Evolutionary conservation across 2,113 vertebrate species (phyloP), one percentile per base, ranked within the genome.

Genomic region (Sialia sialis): DNA sequence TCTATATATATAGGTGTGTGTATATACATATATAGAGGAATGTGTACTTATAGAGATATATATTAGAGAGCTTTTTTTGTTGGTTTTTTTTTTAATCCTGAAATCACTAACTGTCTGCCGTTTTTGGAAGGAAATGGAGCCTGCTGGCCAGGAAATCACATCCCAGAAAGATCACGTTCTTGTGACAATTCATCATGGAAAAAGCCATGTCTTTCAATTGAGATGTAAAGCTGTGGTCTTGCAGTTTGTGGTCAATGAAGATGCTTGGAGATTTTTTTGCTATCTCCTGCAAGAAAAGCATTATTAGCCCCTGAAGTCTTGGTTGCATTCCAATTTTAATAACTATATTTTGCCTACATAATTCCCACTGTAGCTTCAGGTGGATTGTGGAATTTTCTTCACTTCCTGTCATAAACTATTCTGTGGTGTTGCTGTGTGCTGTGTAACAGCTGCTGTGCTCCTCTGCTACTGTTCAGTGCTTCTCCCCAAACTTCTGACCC

Each of bases 261-360:
- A 92, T 87, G 58, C 66, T 94, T 92, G 89, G 84, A 80, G 72
- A 90, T 46, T 81, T 91, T 84, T 96, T 87, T 93, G 36, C 67
- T 93, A 62, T 93, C 82, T 96, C 76, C 80, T 83, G 83, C 66
- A 97, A 95, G 72, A 86, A 83, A 82, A 89, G 55, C 81, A 48
- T 96, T 97, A 95, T 95, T 97, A 95, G 94, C 75, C 93, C 87
- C 84, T 88, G 88, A 92, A 95, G 94, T 93, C 82, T 91, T 95
- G 90, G 94, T 94, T 75, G 44, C 68, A 75, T 93, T 94, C 93
- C 93, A 95, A 4, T 90, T 94, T 95, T 95, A 93, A 95, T 96
- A 95, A 96, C 93, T 94, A 48, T 87, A 84, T 91, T 94, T 95
- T 95, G 84, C 90, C 93, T 92, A 27, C n/a, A 59, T 84, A 85